Evolutionary conservation across 2,113 vertebrate genomes (phyloP).

Genomic region (Actinemys pallida): DNA sequence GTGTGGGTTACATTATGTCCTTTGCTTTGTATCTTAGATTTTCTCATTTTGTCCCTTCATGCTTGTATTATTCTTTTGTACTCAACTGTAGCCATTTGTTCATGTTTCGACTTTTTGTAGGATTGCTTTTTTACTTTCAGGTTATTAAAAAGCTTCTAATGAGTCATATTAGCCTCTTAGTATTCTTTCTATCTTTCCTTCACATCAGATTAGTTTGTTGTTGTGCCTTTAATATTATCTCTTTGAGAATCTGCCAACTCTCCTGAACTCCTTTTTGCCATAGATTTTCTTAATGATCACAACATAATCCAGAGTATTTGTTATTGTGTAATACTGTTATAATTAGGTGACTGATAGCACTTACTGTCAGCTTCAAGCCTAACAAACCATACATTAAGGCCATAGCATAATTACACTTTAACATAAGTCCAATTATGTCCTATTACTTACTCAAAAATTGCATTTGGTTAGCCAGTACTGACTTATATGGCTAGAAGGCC

Average conservation of each 20-base stretch:
- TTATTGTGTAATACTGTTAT: background rate
- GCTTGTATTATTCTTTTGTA: background rate
- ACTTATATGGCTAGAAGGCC: background rate
- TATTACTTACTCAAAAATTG: background rate
- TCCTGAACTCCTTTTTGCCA: background rate
- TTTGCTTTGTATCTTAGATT: background rate
- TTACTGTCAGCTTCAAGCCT: background rate
- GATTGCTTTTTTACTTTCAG: background rate
- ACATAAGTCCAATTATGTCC: background rate
- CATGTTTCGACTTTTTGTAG: background rate
- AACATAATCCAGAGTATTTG: background rate
- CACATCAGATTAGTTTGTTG: background rate
- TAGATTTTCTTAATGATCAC: background rate
- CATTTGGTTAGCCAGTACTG: background rate
- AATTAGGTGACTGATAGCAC: background rate
- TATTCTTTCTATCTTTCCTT: background rate
- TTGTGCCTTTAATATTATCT: background rate
- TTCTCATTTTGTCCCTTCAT: background rate
- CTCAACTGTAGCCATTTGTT: background rate
- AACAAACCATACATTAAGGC: background rate
- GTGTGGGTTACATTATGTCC: background rate
- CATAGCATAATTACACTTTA: background rate
- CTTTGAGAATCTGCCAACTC: background rate
- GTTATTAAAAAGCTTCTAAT: background rate
- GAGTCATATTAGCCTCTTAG: background rate